Evolutionary conservation across 1,140 invertebrate genomes (phyloP).

Genomic region (Pseudachorutes palmiensis): DNA sequence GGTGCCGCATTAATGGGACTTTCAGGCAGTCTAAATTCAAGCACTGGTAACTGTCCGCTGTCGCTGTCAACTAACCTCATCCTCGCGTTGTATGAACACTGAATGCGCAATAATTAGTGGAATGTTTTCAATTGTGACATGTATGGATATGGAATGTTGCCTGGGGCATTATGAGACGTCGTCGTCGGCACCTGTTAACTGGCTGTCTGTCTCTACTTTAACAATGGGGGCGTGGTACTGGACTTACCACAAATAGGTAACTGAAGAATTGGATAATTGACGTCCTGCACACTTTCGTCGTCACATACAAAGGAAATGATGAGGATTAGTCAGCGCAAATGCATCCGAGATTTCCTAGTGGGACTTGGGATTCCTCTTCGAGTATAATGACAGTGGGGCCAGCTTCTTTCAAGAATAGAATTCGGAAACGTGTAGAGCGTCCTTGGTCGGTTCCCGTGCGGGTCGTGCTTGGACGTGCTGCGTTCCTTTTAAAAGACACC

Average conservation of each 20-base stretch:
- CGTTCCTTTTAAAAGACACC: not conserved
- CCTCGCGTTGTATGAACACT: too few species aligned
- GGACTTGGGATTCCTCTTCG: not conserved
- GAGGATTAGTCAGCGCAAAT: slow-evolving; percentile 10
- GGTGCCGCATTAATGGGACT: too few species aligned
- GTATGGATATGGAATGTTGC: too few species aligned
- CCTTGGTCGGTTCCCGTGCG: not conserved
- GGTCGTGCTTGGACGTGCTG: not conserved
- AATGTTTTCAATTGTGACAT: too few species aligned
- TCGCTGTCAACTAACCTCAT: too few species aligned
- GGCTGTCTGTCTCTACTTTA: not conserved
- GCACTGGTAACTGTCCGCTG: too few species aligned
- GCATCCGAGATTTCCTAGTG: not conserved
- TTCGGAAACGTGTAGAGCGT: not conserved
- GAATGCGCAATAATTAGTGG: too few species aligned
- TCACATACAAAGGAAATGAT: slow-evolving; percentile 5
- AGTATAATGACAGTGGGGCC: too few species aligned
- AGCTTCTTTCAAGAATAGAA: not conserved
- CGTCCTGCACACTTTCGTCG: not conserved
- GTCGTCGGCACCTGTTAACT: not conserved
- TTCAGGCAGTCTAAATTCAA: too few species aligned
- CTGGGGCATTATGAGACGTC: too few species aligned
- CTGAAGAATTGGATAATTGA: slow-evolving; percentile 1
- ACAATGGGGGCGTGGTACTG: not conserved
- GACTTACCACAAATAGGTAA: too few species aligned